Evolutionary conservation across 2,888 invertebrate genomes (phyloP), one percentile per base, ranked within the genome.

Genomic region (Ectemnius cavifrons): DNA sequence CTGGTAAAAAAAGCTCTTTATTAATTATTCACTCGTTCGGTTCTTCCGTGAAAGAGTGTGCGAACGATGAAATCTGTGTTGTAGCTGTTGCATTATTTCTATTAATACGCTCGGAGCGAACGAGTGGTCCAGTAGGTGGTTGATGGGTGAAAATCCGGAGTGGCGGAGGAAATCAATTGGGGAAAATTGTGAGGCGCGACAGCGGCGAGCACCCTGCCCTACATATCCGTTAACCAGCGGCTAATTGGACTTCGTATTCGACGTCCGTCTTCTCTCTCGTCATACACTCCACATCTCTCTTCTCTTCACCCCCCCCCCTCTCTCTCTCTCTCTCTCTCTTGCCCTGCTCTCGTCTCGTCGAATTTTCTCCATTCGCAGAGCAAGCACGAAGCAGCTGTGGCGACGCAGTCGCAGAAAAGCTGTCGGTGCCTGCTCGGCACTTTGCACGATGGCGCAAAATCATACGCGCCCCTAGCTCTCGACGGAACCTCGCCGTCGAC

Each of bases 401-500:
- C 67, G 18, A 76, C 77, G 77, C 77, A 78, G 77, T n/a, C 76
- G 77, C 77, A 73, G 73, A 59, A 78, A 76, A 73, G 27, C 37
- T 49, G 16, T 52, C 4, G n/a, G 4, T 62, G 75, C 60, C 63
- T 52, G 4, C 14, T 11, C 63, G 75, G 63, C 63, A 27, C 56
- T 47, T 63, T 56, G 45, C 63, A 52, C 68, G 52, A 52, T 75
- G 69, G 58, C 71, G 75, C 72, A 69, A 71, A 37, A 37, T 37
- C 37, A 23, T 23, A 11, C 8, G 63, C 71, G 23, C 47, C 13
- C 18, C 4, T 20, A 28, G 14, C 45, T 18, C 6, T 46, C 23
- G 23, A 6, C 46, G 8, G 60, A 3, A 11, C 1, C 13, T 60
- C 27, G 11, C 18, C 20, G 52, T 27, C 64, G 57, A 56, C 49